Base-by-base conservation (phyloP, 2,797 vertebrate species). In the Pseudochaenichthys georgianus region DNA sequence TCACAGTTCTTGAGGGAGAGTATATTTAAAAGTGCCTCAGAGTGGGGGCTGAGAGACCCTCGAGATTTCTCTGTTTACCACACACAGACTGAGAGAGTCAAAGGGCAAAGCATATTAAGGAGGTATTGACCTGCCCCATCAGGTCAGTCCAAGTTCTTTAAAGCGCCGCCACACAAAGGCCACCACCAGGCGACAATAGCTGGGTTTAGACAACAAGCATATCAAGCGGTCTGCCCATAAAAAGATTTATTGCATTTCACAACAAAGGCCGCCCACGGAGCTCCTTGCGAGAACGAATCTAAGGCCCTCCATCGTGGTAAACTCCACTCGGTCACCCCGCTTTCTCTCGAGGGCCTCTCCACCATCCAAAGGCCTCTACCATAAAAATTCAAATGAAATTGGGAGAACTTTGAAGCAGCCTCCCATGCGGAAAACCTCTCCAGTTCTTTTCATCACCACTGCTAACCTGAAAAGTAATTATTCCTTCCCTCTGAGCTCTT, bases 181-280 rank as follows among this genome's bases (percentile, higher is more conserved):
- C 87, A 77, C 83, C 78, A 81, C 82, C 67, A 42, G 64, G 82
- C 67, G 10, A 94, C 93, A 95, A 94, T 91, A 80, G 75, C 74
- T 2, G 80, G 54, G 84, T 90, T 93, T 92, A 91, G 80, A 94
- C 91, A 91, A 93, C 89, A 93, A 94, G 86, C 92, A 89, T 93
- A 94, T 94, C 86, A 87, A 94, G 87, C 48, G 67, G 84, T 72
- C 86, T 50, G 70, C 86, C 87, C 82, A 92, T 91, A 82, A 90
- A 19, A 91, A 94, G 93, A 95, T 95, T 94, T 94, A 95, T 93
- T 80, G 87, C 88, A 45, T 80, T 45, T 2, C 46, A 8, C 82
- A 61, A 93, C 89, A 94, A 95, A 93, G 89, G 88, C 90, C 87
- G 80, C 92, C 92, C 89, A 93, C 19, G 3, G 87, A 87, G 94